Evolutionary conservation across 2,797 vertebrate genomes (phyloP).

Genomic region (Pantherophis alleghaniensis): DNA sequence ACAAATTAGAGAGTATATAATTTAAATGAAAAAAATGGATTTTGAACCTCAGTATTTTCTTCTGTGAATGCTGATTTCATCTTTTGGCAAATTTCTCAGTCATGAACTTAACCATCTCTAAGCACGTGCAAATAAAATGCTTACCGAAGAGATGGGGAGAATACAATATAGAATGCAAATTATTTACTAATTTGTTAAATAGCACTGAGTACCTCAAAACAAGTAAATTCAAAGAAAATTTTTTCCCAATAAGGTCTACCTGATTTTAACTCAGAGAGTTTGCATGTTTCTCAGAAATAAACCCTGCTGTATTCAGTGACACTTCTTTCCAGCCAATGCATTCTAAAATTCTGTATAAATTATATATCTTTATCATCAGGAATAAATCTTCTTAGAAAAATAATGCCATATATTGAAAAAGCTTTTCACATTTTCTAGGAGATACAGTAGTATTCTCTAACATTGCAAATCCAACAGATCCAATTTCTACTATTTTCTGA

Average conservation of each 20-base stretch:
- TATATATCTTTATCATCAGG: neutral
- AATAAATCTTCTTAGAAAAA: constrained; percentile 12
- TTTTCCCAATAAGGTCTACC: neutral
- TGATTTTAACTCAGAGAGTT: neutral
- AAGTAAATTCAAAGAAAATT: neutral
- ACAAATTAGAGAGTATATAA: neutral
- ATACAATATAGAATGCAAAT: neutral
- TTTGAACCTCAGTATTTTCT: neutral
- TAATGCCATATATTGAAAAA: constrained; percentile 10
- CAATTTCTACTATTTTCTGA: constrained; percentile 30
- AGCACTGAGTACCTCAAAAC: neutral
- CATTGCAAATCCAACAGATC: constrained; percentile 20
- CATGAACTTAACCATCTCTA: neutral
- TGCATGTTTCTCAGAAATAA: neutral
- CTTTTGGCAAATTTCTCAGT: neutral
- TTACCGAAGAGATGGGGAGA: neutral
- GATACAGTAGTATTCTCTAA: neutral
- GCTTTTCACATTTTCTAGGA: constrained; percentile 18
- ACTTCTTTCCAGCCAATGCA: neutral
- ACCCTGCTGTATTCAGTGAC: neutral
- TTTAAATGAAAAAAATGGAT: neutral
- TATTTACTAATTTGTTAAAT: neutral
- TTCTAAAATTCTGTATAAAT: neutral
- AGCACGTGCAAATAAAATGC: neutral
- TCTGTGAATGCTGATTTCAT: neutral